Evolutionary conservation across 2,888 invertebrate genomes (phyloP), one percentile per base, ranked within the genome.

Genomic region (Aphrophora alni): DNA sequence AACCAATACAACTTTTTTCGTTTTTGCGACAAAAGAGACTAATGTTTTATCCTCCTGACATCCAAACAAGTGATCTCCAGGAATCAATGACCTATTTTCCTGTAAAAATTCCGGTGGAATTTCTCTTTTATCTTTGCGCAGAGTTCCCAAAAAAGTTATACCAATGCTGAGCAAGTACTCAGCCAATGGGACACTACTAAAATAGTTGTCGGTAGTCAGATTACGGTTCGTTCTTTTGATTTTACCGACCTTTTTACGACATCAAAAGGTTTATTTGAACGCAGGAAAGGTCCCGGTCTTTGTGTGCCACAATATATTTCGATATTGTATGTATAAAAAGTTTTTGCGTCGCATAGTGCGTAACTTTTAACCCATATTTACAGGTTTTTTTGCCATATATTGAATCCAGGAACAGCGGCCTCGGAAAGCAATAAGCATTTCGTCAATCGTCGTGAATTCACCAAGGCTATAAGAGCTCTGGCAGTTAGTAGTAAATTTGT

Each of bases 221-320:
- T 10, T 33, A 7, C 10, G 33, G 4, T 7, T 4, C 33, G 33
- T 10, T 10, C 33, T 33, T 33, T 10, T 33, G 33, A 10, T 33
- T 33, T 69, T 24, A 82, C 80, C 59, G 84, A 44, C 33, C 84
- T 80, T 59, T 84, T 82, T 21, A 87, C 86, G 73, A 86, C 85
- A 75, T 85, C 85, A 81, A 81, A 72, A 27, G 85, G 81, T 77
- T 84, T 84, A 82, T 87, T 86, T 75, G 84, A 83, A 70, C 84
- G 73, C 75, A 82, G 80, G 33, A 84, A 85, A 33, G 85, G 85
- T 33, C 86, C 85, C 78, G 83, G 82, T 38, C 3, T 33, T 8
- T 33, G 33, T 33, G n/a, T 83, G 26, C 85, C 87, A n/a, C n/a
- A n/a, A n/a, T n/a, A n/a, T n/a, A n/a, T n/a, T n/a, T n/a, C n/a